Evolutionary conservation across 1,140 invertebrate genomes (phyloP), one percentile per base, ranked within the genome.

Genomic region (Paraescarpia echinospica): DNA sequence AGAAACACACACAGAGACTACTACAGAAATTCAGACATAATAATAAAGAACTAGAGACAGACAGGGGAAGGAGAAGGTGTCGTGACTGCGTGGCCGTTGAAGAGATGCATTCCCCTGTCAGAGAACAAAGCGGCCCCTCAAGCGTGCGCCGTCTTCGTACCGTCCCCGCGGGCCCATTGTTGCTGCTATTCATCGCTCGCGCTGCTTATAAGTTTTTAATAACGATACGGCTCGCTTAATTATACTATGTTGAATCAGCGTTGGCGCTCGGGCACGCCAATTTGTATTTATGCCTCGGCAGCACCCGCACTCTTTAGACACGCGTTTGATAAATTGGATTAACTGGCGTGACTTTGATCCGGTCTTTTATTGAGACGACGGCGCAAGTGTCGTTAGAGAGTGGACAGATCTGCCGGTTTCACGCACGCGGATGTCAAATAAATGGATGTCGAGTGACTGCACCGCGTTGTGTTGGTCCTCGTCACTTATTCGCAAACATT

Each of bases 21-120:
- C 4, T 41, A 41, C 41, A 41, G 41, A 41, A 41, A 41, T 4
- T 41, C 41, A 41, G 41, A 41, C 41, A 41, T 41, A 41, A 4
- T 41, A 41, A 41, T 41, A 41, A 41, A 41, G 91, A 92, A 34
- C 48, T 59, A 41, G 77, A 90, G 51, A 92, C 91, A 89, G 92
- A 91, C 33, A 93, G 34, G 90, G 34, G 34, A 77, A 77, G 12
- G 59, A 77, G 59, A 92, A 27, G 48, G 31, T 34, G 34, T 34
- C 48, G 91, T 92, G 92, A 91, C 51, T 77, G 93, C 91, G 89
- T 34, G 41, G 92, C 59, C 33, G 89, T 77, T 59, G 35, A 33
- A 92, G 51, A 77, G 77, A 92, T 77, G 89, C 34, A 33, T 77
- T 77, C 59, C 59, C 9, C 59, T 4, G 59, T 77, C 59, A 12